These are phyloP conservation scores for Austrofundulus limnaeus DNA, from an alignment of 2,113 vertebrate species.

Conservation along the genomic window DNA sequence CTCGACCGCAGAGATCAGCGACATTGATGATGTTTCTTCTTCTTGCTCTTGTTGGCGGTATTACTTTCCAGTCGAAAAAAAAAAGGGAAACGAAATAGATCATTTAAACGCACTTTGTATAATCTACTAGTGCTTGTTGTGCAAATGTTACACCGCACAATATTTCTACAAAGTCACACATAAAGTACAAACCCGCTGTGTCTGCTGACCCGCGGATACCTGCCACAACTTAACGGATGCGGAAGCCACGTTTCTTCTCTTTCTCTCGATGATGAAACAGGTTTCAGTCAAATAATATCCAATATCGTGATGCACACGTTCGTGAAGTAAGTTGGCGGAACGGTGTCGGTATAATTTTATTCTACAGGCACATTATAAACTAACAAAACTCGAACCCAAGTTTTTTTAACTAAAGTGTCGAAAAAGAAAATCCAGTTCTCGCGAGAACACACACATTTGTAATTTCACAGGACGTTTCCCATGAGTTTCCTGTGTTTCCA, in stretches of 20 bases:
- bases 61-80: not conserved
- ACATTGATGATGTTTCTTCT: conserved; percentile 57
- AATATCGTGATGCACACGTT: not conserved
- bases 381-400: not conserved
- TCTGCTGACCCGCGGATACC: conserved; percentile 31
- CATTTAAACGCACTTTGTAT: not conserved
- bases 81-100: not conserved
- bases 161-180: not conserved
- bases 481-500: too few species aligned
- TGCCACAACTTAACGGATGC: conserved; percentile 34
- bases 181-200: not conserved
- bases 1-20: conserved; percentile 55
- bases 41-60: not conserved
- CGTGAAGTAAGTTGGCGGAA: accelerated
- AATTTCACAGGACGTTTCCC: too few species aligned
- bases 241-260: conserved; percentile 50
- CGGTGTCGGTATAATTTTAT: accelerated
- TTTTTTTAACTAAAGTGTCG: too few species aligned
- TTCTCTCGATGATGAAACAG: not conserved
- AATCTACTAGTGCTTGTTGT: not conserved
- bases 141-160: not conserved
- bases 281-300: not conserved
- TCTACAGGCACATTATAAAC: not conserved
- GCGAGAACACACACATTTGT: conserved; percentile 46
- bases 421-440: conserved; percentile 27